These are phyloP conservation scores for Rhopalosiphum maidis DNA, from an alignment of 1,140 invertebrate species.

Conservation along the genomic window DNA sequence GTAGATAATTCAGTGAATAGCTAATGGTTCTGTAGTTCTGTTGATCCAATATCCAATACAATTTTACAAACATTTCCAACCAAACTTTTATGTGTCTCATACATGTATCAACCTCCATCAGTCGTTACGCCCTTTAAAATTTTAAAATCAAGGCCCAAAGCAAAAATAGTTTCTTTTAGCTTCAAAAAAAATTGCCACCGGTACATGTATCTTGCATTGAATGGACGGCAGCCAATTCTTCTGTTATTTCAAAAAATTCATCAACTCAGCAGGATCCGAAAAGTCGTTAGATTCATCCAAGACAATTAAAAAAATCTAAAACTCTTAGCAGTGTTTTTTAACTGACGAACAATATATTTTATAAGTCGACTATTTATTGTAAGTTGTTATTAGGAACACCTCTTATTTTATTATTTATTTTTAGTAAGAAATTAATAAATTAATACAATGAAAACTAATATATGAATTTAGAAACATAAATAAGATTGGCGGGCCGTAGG, in stretches of 20 bases:
- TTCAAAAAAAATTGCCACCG: not conserved
- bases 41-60: not conserved
- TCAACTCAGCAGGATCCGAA: not conserved
- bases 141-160: constrained; percentile 21
- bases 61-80: constrained; percentile 8
- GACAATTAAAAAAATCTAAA: not conserved
- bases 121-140: constrained; percentile 1
- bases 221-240: not conserved
- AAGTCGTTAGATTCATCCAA: not conserved
- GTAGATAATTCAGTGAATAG: constrained; percentile 60
- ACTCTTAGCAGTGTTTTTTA: not conserved
- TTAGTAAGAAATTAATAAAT: too few species aligned
- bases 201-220: not conserved
- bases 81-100: not conserved
- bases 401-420: too few species aligned
- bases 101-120: not conserved
- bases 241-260: not conserved
- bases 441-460: too few species aligned
- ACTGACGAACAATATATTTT: not conserved
- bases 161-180: constrained; percentile 4
- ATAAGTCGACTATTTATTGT: too few species aligned
- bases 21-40: constrained; percentile 59
- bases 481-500: too few species aligned
- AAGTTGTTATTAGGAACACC: too few species aligned
- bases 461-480: too few species aligned